phyloP scores from a whole-genome alignment of 2,888 invertebrate species.

The Ophioninae sp. region DNA sequence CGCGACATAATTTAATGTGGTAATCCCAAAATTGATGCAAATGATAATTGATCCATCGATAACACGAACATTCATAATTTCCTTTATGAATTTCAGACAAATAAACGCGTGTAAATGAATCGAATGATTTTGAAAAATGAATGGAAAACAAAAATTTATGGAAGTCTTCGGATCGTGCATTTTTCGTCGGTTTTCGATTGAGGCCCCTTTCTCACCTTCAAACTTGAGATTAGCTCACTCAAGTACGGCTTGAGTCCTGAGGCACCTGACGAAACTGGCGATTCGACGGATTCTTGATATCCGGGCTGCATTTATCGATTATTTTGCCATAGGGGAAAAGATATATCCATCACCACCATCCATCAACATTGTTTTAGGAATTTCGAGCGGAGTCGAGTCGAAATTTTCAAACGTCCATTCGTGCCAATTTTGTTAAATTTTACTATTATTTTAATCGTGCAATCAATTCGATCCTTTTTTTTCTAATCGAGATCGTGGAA shows the following conservation, averaged over 20 bases:
- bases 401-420: slow-evolving; percentile 45
- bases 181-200: slow-evolving; percentile 23
- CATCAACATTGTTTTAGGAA: slow-evolving; percentile 60
- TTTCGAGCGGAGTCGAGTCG: slow-evolving; percentile 56
- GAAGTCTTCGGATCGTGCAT: slow-evolving; percentile 43
- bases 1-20: not conserved
- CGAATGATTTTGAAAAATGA: slow-evolving; percentile 4
- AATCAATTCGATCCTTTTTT: not conserved
- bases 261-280: slow-evolving; percentile 76
- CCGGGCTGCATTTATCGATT: slow-evolving; percentile 73
- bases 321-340: slow-evolving; percentile 54
- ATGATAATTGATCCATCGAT: too few relatives aligned
- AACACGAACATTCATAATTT: too few relatives aligned
- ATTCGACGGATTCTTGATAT: slow-evolving; percentile 77
- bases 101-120: not conserved
- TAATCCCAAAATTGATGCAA: too few relatives aligned
- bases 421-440: slow-evolving; percentile 24
- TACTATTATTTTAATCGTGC: slow-evolving; percentile 9
- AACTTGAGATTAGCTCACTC: slow-evolving; percentile 86
- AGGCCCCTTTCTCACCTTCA: slow-evolving; percentile 85
- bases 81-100: too few relatives aligned
- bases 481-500: not conserved
- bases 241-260: slow-evolving; percentile 86
- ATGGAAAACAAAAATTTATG: not conserved
- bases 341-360: slow-evolving; percentile 61